Conservation (phyloP, 2,797 vertebrate genomes). For the Champsocephalus esox region DNA sequence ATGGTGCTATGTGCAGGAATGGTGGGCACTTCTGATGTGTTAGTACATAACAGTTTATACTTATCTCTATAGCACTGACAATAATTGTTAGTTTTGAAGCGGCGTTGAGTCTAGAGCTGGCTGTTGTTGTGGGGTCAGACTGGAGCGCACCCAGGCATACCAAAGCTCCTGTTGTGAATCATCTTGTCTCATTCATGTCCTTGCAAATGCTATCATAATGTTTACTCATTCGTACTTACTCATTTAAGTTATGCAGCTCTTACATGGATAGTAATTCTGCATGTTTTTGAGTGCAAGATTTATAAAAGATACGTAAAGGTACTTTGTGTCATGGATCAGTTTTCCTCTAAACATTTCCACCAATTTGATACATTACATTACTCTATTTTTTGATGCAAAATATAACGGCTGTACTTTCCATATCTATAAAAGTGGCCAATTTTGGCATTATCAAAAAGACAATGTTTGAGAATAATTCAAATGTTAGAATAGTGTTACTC, state of each 20-base stretch:
- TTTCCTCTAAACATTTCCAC: slow-evolving; percentile 65
- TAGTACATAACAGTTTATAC: slow-evolving; percentile 56
- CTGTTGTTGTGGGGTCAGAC: slow-evolving; percentile 68
- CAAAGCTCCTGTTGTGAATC: slow-evolving; percentile 74
- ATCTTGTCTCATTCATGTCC: slow-evolving; percentile 54
- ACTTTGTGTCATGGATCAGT: slow-evolving; percentile 67
- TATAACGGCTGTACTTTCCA: slow-evolving; percentile 68
- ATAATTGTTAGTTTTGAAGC: slow-evolving; percentile 41
- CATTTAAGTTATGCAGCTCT: slow-evolving; percentile 74
- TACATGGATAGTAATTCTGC: slow-evolving; percentile 46
- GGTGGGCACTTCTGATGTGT: slow-evolving; percentile 69
- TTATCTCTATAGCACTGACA: slow-evolving; percentile 65
- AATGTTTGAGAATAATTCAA: slow-evolving; percentile 57
- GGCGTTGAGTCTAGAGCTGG: slow-evolving; percentile 50
- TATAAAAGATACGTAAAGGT: slow-evolving; percentile 68
- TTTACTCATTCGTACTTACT: slow-evolving; percentile 73
- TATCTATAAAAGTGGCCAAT: slow-evolving; percentile 67
- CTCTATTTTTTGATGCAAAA: slow-evolving; percentile 54
- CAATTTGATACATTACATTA: slow-evolving; percentile 63
- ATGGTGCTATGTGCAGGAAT: slow-evolving; percentile 75
- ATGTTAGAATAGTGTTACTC: slow-evolving; percentile 50
- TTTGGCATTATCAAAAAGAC: slow-evolving; percentile 58
- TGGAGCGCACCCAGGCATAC: slow-evolving; percentile 69
- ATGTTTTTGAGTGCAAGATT: slow-evolving; percentile 54
- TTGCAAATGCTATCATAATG: slow-evolving; percentile 55